Base-by-base conservation (phyloP, 2,113 vertebrate species). In the Ceratotherium simum region DNA sequence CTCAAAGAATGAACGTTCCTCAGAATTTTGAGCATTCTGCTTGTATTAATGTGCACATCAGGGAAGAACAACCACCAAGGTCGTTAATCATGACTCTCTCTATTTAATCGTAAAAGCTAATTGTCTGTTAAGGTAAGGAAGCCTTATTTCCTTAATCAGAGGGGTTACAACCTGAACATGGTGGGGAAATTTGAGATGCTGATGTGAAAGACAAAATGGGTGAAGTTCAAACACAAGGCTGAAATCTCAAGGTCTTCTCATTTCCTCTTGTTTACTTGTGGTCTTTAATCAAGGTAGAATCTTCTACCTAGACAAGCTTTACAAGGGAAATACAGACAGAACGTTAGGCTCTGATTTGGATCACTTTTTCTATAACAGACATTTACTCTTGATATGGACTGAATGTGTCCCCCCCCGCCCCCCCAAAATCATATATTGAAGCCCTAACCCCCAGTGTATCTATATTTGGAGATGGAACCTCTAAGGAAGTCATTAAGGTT, bases 71-170 rank as follows among this genome's bases (percentile, higher is more conserved):
- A 96, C 95, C 90, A 96, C 90, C 90, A 96, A 96, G 83, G 87
- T 94, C 91, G 94, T 97, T 94, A 96, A 97, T 96, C 95, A 96
- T 80, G 95, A 91, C 94, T 96, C 91, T 70, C 94, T 96, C 91
- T 70, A 80, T 91, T 97, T 97, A 97, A 97, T 97, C 97, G 97
- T 98, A 87, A 97, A 96, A 94, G 86, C 94, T 96, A 98, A 98
- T 98, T 98, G 97, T 92, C 97, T 98, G 83, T 95, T 97, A 96
- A 96, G 90, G 85, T 90, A 90, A 97, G 92, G 96, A 81, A 84
- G 92, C 70, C 96, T 92, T 97, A 95, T 96, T 96, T 97, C 95
- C 70, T 92, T 81, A 95, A 92, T 92, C 76, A 94, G 51, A 96
- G 80, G 73, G 93, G 90, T 93, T 93, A 91, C 78, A 95, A 91